Base-by-base conservation (phyloP, 2,888 invertebrate species). In the Isotomurus palustris region DNA sequence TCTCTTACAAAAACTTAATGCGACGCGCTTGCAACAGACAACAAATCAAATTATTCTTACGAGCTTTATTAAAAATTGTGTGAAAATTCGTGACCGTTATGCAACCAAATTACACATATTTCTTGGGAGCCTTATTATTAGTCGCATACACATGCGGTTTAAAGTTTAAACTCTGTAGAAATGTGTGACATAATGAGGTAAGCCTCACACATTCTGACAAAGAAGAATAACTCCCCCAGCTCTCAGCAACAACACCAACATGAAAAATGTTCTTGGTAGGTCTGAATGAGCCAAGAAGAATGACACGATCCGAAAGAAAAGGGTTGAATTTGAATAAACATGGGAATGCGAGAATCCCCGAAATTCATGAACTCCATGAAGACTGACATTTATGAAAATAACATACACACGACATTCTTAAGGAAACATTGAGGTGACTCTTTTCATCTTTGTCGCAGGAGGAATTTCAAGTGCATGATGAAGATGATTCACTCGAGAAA, bases 401-500 rank as follows among this genome's bases (percentile, higher is more conserved):
- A 38, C 19, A n/a, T n/a, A n/a, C n/a, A n/a, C n/a, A 22, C 19
- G 43, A 43, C 43, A 43, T 43, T 43, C 43, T 43, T 43, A 43
- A 43, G 19, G 10, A 40, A 40, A 43, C 14, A 43, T 24, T 43
- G 43, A 43, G 24, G n/a, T n/a, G n/a, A n/a, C n/a, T 28, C 27
- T 19, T 52, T 12, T 28, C 43, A 32, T 8, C 45, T 44, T 40
- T 53, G 24, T 51, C 38, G 41, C 19, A 43, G 3, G 3, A 53
- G 32, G 58, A 58, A 58, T 58, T 54, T 54, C 54, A 45, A 58
- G 58, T 58, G 58, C 6, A 43, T 43, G 43, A 43, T 43, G 24
- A 21, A 22, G 22, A 43, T 43, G 43, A 43, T 43, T 22, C 43
- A 22, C 17, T 43, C 43, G 21, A n/a, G n/a, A n/a, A n/a, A n/a